phyloP scores from a whole-genome alignment of 2,888 invertebrate species.

The Ethmia dodecea region DNA sequence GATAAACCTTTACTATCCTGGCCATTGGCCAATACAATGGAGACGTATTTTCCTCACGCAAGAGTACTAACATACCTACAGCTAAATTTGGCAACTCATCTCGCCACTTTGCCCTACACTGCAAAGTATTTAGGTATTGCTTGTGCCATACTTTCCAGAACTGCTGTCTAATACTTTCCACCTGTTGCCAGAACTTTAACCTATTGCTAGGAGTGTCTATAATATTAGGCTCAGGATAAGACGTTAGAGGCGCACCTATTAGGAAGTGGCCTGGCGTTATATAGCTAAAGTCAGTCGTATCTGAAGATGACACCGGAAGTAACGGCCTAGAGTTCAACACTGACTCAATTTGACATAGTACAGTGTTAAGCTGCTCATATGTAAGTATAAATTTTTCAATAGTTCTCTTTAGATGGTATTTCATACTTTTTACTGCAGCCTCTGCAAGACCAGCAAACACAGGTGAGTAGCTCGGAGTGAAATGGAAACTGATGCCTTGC shows the following conservation, averaged over 20 bases:
- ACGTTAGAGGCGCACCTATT: neutral
- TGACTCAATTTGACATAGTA: constrained; percentile 13
- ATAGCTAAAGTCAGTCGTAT: constrained; percentile 4
- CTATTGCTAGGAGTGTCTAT: constrained; percentile 2
- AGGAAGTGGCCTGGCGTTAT: constrained; percentile 3
- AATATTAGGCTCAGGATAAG: constrained; percentile 5
- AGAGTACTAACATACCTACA: constrained; percentile 1
- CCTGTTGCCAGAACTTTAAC: constrained; percentile 6
- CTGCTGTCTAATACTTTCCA: constrained; percentile 1
- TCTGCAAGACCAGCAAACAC: constrained; percentile 17
- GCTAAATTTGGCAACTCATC: neutral
- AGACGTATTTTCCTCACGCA: neutral
- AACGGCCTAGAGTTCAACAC: constrained; percentile 15
- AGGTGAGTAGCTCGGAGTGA: constrained; percentile 15
- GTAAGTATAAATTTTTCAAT: constrained; percentile 1
- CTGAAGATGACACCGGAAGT: constrained; percentile 3
- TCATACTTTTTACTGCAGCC: constrained; percentile 8
- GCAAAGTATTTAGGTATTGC: constrained; percentile 9
- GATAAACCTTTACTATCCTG: neutral
- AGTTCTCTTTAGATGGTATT: constrained; percentile 1
- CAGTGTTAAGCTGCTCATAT: constrained; percentile 13
- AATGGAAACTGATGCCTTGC: constrained; percentile 12
- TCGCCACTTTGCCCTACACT: constrained; percentile 6
- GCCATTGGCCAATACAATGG: neutral
- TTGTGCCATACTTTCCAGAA: constrained; percentile 14